Evolutionary conservation across 37 sponge, comb jelly and placozoan species (phyloP), one percentile per base, ranked within the genome.

Genomic region (Ianthella basta): DNA sequence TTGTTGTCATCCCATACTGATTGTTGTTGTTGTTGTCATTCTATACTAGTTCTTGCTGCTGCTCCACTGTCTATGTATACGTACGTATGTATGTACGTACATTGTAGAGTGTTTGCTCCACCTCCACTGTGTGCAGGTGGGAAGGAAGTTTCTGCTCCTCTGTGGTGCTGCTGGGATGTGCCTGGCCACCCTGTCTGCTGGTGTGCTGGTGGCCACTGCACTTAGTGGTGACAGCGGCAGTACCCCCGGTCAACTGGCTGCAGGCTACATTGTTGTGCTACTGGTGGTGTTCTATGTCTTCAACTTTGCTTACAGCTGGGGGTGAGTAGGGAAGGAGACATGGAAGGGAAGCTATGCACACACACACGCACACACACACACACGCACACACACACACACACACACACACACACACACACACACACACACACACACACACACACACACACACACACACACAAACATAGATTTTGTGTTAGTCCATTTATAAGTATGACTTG

Each of bases 221-320:
- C 23, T 18, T 0, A 64, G 23, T 16, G 29, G 35, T 1, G 29
- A 30, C 70, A 69, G 34, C 34, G 35, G 34, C 1, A 30, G 35
- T 16, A 6, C 70, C 18, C 35, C 34, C 10, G 70, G 33, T 30
- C 35, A 69, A 33, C 10, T 19, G n/a, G 86, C 80, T 15, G 60
- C 39, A 0, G 93, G 93, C 23, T 87, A 87, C 84, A 18, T 83
- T 4, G 81, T 90, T 13, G 88, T 85, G 34, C 3, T 83, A 73
- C 63, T 89, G 19, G 81, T 92, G 60, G 83, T 86, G 25, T 60
- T 86, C 60, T 92, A 87, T 90, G 93, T 92, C 64, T 81, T 89
- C 87, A 90, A 83, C 87, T 92, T 92, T 86, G 93, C 93, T 10
- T 90, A 83, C 67, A 44, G 87, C 33, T 92, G 93, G 93, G 93